phyloP scores from a whole-genome alignment of 2,113 vertebrate species.

The Oxygymnocypris stewartii region DNA sequence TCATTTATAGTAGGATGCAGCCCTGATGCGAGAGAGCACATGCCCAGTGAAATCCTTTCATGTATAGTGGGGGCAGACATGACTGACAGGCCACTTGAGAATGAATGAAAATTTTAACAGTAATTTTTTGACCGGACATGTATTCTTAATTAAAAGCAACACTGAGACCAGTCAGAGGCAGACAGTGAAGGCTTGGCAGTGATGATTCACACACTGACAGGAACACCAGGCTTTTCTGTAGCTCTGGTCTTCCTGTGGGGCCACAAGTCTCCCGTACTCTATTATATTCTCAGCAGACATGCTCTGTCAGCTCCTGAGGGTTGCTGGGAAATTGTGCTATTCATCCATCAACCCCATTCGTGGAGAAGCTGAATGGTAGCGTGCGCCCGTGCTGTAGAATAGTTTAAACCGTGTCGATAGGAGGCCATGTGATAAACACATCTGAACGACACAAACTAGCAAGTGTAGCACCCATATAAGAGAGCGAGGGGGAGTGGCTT shows the following conservation, averaged over 20 bases:
- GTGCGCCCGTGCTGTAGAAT: not conserved
- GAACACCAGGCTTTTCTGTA: conserved; percentile 2
- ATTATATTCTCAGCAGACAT: conserved; percentile 35
- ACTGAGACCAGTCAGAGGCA: conserved; percentile 15
- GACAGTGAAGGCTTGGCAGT: conserved; percentile 29
- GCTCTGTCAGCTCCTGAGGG: conserved; percentile 8
- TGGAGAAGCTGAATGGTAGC: not conserved
- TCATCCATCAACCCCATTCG: conserved; percentile 37
- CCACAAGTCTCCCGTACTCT: not conserved
- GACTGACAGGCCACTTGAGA: conserved; percentile 24
- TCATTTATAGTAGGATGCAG: conserved; percentile 33
- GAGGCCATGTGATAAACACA: not conserved
- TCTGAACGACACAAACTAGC: conserved; percentile 13
- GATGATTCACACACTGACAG: conserved; percentile 21
- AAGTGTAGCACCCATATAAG: conserved; percentile 2
- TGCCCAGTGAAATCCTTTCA: conserved; percentile 23
- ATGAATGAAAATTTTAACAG: conserved; percentile 27
- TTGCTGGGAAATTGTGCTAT: conserved; percentile 4
- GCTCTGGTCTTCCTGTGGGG: conserved; percentile 29
- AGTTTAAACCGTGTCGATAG: not conserved
- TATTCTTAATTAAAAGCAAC: conserved; percentile 37
- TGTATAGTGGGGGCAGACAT: not conserved
- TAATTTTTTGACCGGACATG: conserved; percentile 22
- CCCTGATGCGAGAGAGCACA: conserved; percentile 1
- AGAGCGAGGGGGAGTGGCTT: conserved; percentile 19